Base-by-base conservation (phyloP, 2,888 invertebrate genomes). In the Lasioglossum villosulum region DNA sequence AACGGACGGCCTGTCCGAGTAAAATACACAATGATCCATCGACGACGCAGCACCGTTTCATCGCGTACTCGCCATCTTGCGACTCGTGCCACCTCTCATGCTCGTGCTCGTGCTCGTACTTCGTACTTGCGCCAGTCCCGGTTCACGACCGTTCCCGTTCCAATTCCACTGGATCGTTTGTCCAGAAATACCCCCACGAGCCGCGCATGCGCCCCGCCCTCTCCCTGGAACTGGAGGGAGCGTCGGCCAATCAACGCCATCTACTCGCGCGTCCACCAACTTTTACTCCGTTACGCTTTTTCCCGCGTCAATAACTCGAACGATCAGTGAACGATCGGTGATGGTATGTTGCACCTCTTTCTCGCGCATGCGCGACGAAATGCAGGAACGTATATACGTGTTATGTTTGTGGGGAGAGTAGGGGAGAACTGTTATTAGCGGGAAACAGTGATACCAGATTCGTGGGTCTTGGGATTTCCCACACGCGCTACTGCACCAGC, bases 21-120 rank as follows among this genome's bases (percentile, higher is more conserved):
- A 52, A 83, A 84, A 82, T 80, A 48, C 75, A 80, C 84, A 84
- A 76, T 68, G 76, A 86, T 78, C 76, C 89, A 89, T 89, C 90
- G 91, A 89, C 92, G 91, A 89, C 80, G 89, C 86, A 89, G 86
- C 90, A 91, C 86, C 89, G 88, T 87, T 90, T 92, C 91, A 92
- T 85, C 90, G 89, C 91, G 90, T 88, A 87, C 91, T 92, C 94
- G 94, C 94, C 94, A 94, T 94, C 93, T 94, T 94, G 93, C 92
- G 84, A 88, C 68, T 82, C 75, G 59, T 82, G 82, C 86, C 90
- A 82, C 90, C 86, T 84, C 88, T 86, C 78, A 39, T 42, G 75
- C 72, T 76, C 71, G 37, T 80, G 77, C 68, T 76, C 74, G 37
- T 80, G 77, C 88, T 86, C 78, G 52, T 42, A 72, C 72, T 76